A percentile compares a stretch with the other conserved stretches of the same genome.
Evolutionary conservation across 2,888 invertebrate genomes (phyloP).

Genomic region (Erebia epiphron): DNA sequence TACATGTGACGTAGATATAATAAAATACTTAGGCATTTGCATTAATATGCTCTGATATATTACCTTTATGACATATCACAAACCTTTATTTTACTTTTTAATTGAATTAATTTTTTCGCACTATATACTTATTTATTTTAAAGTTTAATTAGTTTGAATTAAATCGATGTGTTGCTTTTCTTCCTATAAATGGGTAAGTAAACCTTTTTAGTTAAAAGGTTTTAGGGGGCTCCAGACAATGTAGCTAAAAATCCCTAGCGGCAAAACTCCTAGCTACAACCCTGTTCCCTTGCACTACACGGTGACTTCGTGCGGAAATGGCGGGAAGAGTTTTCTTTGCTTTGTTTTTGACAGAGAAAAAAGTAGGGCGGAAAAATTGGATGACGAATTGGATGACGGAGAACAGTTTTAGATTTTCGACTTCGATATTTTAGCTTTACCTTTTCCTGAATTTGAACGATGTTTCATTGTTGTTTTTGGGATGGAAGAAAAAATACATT

Average conservation of each 20-base stretch:
- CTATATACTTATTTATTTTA: too few relatives aligned
- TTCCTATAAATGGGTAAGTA: too few relatives aligned
- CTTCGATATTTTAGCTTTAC: constrained; percentile 18
- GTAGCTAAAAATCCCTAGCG: neutral
- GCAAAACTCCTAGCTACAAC: neutral
- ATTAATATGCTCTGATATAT: too few relatives aligned
- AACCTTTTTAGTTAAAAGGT: too few relatives aligned
- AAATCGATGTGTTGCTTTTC: too few relatives aligned
- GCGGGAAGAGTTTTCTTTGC: constrained; percentile 66
- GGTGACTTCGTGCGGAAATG: constrained; percentile 68
- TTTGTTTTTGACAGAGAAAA: constrained; percentile 49
- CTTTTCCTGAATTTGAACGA: neutral
- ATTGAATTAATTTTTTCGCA: too few relatives aligned
- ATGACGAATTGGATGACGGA: constrained; percentile 32
- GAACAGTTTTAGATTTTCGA: constrained; percentile 19
- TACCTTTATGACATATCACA: too few relatives aligned
- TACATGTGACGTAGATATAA: too few relatives aligned
- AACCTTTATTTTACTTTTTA: too few relatives aligned
- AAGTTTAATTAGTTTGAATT: too few relatives aligned
- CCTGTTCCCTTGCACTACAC: constrained; percentile 62
- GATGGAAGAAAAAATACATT: neutral
- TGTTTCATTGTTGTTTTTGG: neutral
- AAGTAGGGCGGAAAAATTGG: constrained; percentile 39
- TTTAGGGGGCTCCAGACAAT: neutral
- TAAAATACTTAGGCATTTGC: too few relatives aligned